Evolutionary conservation across 1,140 invertebrate genomes (phyloP).

Genomic region (Caerostris darwini): DNA sequence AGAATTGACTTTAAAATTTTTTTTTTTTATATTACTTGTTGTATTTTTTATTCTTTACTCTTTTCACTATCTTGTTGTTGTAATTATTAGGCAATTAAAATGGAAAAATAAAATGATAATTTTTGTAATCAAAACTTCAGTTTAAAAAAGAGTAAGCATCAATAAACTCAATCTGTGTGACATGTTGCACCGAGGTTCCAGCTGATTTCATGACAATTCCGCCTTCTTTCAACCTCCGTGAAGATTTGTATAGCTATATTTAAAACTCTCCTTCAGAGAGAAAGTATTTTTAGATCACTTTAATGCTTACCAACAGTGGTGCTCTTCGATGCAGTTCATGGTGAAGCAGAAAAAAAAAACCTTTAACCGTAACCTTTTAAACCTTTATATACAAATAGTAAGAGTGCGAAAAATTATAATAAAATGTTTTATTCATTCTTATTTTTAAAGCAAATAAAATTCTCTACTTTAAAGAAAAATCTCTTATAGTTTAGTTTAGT

Average conservation of each 20-base stretch:
- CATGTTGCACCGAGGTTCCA: background rate
- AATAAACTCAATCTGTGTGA: background rate
- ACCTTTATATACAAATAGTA: too few relatives aligned
- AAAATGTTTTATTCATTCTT: too few relatives aligned
- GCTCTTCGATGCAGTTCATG: background rate
- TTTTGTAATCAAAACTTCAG: background rate
- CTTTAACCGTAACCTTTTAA: too few relatives aligned
- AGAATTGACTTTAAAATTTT: too few relatives aligned
- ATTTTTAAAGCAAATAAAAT: too few relatives aligned
- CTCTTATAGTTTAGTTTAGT: too few relatives aligned
- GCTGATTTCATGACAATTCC: slow-evolving; percentile 22
- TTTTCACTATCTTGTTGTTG: too few relatives aligned
- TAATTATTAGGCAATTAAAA: background rate
- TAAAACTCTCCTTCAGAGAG: slow-evolving; percentile 3
- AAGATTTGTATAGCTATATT: background rate
- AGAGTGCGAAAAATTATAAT: too few relatives aligned
- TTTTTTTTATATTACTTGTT: too few relatives aligned
- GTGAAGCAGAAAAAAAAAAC: background rate
- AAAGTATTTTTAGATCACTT: background rate
- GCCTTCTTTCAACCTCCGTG: background rate
- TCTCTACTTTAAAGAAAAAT: too few relatives aligned
- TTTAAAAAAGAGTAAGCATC: background rate
- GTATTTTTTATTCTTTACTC: too few relatives aligned
- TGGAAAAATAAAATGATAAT: background rate
- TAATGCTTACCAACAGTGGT: background rate